A percentile compares a stretch with the other conserved stretches of the same genome.
These are phyloP conservation scores for Chaenodraco wilsoni DNA, from an alignment of 2,797 vertebrate species.

Conservation along the genomic window DNA sequence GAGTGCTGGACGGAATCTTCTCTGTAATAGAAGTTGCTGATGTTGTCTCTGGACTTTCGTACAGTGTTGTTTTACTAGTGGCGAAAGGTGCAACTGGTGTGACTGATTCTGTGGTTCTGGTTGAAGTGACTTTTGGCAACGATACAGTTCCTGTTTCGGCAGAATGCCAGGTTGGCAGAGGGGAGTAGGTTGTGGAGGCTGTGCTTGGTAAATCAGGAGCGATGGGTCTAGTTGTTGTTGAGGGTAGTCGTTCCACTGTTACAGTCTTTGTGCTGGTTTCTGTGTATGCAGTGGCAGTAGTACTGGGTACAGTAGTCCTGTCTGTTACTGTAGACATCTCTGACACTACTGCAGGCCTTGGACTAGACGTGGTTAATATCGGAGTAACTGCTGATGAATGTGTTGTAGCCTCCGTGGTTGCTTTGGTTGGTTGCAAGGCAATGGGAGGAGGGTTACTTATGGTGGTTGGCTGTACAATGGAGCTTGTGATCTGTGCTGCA, in stretches of 20 bases:
- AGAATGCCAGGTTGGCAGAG: constrained; percentile 35
- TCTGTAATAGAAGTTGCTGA: constrained; percentile 57
- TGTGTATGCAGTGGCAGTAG: constrained; percentile 23
- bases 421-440: constrained; percentile 32
- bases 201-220: constrained; percentile 58
- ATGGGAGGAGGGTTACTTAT: constrained; percentile 38
- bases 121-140: constrained; percentile 43
- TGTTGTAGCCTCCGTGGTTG: constrained; percentile 59
- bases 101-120: constrained; percentile 58
- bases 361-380: constrained; percentile 40
- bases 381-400: constrained; percentile 40
- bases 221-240: constrained; percentile 34
- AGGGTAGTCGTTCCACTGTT: constrained; percentile 40
- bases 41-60: constrained; percentile 49
- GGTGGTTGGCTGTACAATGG: constrained; percentile 34
- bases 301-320: constrained; percentile 49
- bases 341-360: constrained; percentile 33
- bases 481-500: constrained; percentile 9
- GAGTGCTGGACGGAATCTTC: constrained; percentile 36
- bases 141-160: constrained; percentile 58
- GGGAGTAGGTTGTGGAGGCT: constrained; percentile 53
- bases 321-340: constrained; percentile 47
- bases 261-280: constrained; percentile 52
- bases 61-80: constrained; percentile 57
- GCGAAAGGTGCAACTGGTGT: constrained; percentile 55